Base-by-base conservation (phyloP, 2,888 invertebrate species). In the Lepas anatifera region DNA sequence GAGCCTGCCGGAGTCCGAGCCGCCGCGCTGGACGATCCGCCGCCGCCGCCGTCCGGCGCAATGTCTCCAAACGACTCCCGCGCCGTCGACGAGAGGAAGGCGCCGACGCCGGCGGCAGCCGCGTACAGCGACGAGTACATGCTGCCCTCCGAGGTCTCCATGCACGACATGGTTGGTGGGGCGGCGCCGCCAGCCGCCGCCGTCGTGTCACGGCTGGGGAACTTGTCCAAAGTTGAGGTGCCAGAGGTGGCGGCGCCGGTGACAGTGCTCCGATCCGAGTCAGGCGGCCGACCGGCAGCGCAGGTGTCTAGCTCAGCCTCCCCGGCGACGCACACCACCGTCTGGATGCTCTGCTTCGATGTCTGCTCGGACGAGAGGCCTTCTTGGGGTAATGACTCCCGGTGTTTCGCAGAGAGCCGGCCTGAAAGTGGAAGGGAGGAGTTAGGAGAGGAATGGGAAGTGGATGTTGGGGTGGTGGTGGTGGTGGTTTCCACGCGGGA, bases 281-380 rank as follows among this genome's bases (percentile, higher is more conserved):
- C 58, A 22, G 58, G 58, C 35, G 81, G 79, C 16, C 89, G 90
- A 76, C 82, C 95, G 74, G 87, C 95, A 70, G 95, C 90, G 13
- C 95, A 95, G 8, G 85, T 92, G 22, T 96, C 96, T 81, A 95
- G 93, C 32, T 84, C 95, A 71, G 91, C 95, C 0, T 83, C 97
- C 67, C 96, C 96, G 1, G 89, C 96, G 73, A 92, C 95, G 66
- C 85, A 96, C 76, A 95, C 94, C 89, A 93, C 95, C 81, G 95
- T 97, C 76, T 88, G 90, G 64, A 92, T 94, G 79, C 96, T 96
- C 81, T 87, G 95, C 78, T 88, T 95, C 70, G 89, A 95, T 80
- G 96, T 94, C 77, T 94, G 91, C 0, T 90, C 94, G 78, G 95
- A 96, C 27, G 88, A 87, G n/a, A n/a, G n/a, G n/a, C n/a, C n/a